phyloP scores from a whole-genome alignment of 1,140 invertebrate species.

The Argopecten irradians region DNA sequence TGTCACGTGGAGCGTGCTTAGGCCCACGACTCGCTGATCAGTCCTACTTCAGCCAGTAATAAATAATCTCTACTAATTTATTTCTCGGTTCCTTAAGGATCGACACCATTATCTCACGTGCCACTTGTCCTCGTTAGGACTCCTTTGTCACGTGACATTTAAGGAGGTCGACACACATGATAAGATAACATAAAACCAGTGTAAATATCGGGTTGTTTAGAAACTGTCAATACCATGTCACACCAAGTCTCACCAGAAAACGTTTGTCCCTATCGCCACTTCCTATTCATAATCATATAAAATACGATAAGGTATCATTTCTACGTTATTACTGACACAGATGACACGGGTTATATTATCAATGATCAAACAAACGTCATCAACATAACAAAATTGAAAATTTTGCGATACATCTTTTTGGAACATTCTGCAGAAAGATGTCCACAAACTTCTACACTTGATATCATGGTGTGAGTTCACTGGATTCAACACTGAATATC shows the following conservation, averaged over 20 bases:
- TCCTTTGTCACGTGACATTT: background rate
- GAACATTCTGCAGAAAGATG: no score
- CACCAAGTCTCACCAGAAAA: background rate
- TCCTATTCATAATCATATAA: no score
- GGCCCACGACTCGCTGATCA: background rate
- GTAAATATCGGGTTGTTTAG: background rate
- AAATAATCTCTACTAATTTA: background rate
- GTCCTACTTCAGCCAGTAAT: background rate
- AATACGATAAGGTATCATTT: no score
- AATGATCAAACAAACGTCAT: no score
- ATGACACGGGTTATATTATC: no score
- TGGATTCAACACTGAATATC: no score
- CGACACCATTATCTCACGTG: background rate
- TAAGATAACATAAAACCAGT: background rate
- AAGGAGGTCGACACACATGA: background rate
- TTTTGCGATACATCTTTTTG: no score
- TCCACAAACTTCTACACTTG: no score
- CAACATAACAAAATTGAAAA: no score
- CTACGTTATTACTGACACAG: no score
- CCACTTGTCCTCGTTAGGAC: conserved; percentile 1
- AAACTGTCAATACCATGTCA: background rate
- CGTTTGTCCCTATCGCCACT: no score
- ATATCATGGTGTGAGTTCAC: no score
- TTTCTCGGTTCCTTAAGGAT: background rate
- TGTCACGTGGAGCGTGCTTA: conserved; percentile 5